Evolutionary conservation across 1,140 invertebrate species (phyloP).

Genomic region (Leptinotarsa texana): DNA sequence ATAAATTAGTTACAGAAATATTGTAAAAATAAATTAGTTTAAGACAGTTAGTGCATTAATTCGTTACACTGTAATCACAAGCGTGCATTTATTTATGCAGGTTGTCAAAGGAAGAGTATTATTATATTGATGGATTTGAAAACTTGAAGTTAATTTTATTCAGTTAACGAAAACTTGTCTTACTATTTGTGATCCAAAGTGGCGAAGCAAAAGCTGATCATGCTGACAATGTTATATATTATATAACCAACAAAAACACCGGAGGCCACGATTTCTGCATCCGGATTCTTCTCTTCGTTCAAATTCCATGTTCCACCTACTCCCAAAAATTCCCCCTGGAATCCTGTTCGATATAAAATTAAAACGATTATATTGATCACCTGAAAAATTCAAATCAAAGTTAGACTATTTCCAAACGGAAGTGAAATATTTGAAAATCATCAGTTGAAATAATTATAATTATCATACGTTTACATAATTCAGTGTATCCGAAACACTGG

Average conservation of each 20-base stretch:
- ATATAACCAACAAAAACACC: slow-evolving; percentile 84
- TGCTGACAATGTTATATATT: slow-evolving; percentile 74
- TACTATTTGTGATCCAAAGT: slow-evolving; percentile 75
- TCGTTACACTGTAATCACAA: too few relatives aligned
- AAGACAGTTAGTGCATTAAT: too few relatives aligned
- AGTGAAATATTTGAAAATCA: too few relatives aligned
- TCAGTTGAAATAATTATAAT: too few relatives aligned
- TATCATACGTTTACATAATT: too few relatives aligned
- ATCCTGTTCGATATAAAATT: slow-evolving; percentile 80
- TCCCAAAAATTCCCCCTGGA: slow-evolving; percentile 77
- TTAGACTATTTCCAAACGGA: too few relatives aligned
- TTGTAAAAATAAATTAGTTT: too few relatives aligned
- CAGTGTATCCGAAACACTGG: too few relatives aligned
- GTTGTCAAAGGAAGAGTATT: too few relatives aligned
- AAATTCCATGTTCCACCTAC: slow-evolving; percentile 86
- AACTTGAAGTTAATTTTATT: neutral
- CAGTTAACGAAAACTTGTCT: slow-evolving; percentile 32
- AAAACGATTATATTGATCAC: slow-evolving; percentile 79
- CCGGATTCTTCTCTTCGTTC: slow-evolving; percentile 83
- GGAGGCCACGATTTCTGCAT: slow-evolving; percentile 82
- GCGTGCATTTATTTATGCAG: too few relatives aligned
- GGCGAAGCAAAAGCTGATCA: slow-evolving; percentile 74
- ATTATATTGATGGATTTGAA: neutral
- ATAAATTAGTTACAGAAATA: too few relatives aligned
- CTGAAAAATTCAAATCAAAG: slow-evolving; percentile 58